A percentile compares a stretch with the other conserved stretches of the same genome.
phyloP scores from a whole-genome alignment of 2,113 vertebrate species.

The Craseonycteris thonglongyai region DNA sequence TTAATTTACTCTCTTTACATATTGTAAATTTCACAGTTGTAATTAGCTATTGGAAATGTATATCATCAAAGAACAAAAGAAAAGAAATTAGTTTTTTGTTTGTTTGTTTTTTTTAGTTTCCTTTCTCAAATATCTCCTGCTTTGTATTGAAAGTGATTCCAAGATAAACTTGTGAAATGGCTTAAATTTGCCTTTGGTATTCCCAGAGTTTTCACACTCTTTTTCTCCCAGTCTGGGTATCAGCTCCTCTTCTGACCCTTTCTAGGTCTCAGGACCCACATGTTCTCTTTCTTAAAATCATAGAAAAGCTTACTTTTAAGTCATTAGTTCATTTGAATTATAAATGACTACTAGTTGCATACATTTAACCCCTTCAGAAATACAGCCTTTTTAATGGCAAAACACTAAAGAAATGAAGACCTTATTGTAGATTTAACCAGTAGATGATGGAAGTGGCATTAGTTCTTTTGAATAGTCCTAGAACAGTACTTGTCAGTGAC shows the following conservation, averaged over 20 bases:
- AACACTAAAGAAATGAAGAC: background rate
- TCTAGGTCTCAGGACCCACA: no score
- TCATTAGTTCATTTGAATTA: background rate
- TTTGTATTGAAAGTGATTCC: background rate
- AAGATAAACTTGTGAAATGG: background rate
- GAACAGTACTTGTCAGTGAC: background rate
- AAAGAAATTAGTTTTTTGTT: no score
- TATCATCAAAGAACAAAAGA: background rate
- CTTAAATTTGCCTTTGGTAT: background rate
- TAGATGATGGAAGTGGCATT: background rate
- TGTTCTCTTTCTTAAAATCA: background rate
- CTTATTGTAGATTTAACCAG: background rate
- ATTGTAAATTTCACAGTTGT: background rate
- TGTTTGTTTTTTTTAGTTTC: background rate
- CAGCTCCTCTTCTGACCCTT: no score
- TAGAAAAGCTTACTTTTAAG: background rate
- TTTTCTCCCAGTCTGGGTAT: no score
- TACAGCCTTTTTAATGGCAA: background rate
- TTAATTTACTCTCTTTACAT: background rate
- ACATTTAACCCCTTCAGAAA: background rate
- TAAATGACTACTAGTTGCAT: background rate
- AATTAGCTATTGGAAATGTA: background rate
- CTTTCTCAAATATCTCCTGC: background rate
- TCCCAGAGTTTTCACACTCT: background rate
- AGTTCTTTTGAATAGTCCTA: background rate